Evolutionary conservation across 2,797 vertebrate species (phyloP), one percentile per base, ranked within the genome.

Genomic region (Cryptoblepharus egeriae): DNA sequence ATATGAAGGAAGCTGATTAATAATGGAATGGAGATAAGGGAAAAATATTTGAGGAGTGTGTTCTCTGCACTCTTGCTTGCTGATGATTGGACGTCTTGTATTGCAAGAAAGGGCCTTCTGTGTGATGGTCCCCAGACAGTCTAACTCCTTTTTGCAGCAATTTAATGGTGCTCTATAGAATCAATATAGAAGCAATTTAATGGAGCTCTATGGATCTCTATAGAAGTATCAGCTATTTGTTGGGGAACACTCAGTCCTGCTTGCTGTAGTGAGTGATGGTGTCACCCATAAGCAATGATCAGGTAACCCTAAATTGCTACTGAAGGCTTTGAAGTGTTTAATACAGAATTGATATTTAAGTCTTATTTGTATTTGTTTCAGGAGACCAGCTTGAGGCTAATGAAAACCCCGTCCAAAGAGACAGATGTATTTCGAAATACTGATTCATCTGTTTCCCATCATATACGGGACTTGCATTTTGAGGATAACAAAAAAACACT

Each of bases 401-500:
- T 92, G 88, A 96, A 97, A 95, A 95, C 86, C 26, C 71, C 92
- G 1, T 89, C 94, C 75, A 92, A 90, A 73, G 96, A 96, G 30
- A 86, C 90, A 64, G 92, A 94, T 30, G 86, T 93, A 64, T 91
- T 91, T 88, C 87, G 84, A 89, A 92, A 87, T 85, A 86, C 85
- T 82, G 92, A 78, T 87, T 92, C 91, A 90, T 82, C 93, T 3
- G 90, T 93, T 84, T 85, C 91, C 3, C 92, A 89, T 90, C 91
- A 92, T 39, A 85, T 94, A 84, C 80, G 89, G n/a, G 95, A 96
- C 76, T 82, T 85, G 0, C 87, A 92, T 80, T 92, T 88, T 60
- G 96, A 93, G 76, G 96, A 97, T 37, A 92, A 92, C 78, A 93
- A 91, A 76, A 97, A 97, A 88, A 95, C 94, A 67, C 90, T 97